Evolutionary conservation across 2,113 vertebrate genomes (phyloP), one percentile per base, ranked within the genome.

Genomic region (Misgurnus mizolepis): DNA sequence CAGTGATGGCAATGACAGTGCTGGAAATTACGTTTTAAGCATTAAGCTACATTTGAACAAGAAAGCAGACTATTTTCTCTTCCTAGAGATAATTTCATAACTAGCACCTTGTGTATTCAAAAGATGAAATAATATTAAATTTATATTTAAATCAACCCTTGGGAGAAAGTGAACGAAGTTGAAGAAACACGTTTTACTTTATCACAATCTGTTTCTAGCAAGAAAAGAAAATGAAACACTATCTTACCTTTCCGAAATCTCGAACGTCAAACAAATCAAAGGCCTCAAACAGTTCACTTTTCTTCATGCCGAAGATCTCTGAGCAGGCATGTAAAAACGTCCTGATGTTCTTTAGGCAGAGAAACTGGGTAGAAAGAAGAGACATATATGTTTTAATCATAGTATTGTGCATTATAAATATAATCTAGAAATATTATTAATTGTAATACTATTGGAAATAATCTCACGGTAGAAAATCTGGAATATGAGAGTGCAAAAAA

Each of bases 311-410:
- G 86, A 98, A 98, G 2, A 89, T 91, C 53, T 98, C 96, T 15
- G 90, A 93, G 88, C 97, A 99, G 4, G 94, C 94, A 0, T 84
- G 86, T 87, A 99, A 94, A 85, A 99, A 99, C 0, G 97, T 99
- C 86, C 98, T 91, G 92, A 98, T 99, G 76, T 99, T 99, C 94
- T 99, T 99, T 94, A 99, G 88, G 89, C 97, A 99, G 70, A 99
- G 95, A 90, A 98, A 99, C 97, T 99, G 89, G 3, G 49, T 27
- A 71, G 14, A 34, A 76, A 66, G 2, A 7, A 62, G 61, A 62
- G 12, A 2, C 41, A 61, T 11, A 49, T 0, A 18, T 58, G 55
- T 18, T 56, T 49, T 1, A 49, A 49, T 49, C 49, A 12, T 12
- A 50, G 12, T 50, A 50, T 50, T 1, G 49, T 50, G 12, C 49